Percentiles rank a stretch among this genome's conserved stretches.
These are phyloP conservation scores for Ptychadena robeensis DNA, from an alignment of 2,797 vertebrate species.

Conservation along the genomic window DNA sequence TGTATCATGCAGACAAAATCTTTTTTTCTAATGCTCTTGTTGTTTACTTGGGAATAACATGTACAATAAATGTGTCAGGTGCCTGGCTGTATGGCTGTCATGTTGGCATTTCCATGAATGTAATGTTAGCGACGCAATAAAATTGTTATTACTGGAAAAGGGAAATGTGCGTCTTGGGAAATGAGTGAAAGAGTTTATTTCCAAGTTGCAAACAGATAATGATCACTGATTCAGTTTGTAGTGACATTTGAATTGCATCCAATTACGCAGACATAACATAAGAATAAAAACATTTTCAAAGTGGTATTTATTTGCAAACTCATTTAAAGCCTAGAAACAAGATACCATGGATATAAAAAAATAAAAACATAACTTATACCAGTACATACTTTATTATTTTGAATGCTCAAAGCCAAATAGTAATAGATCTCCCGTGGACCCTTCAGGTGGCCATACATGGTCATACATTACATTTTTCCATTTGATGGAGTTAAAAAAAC, in stretches of 20 bases:
- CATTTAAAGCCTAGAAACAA: neutral
- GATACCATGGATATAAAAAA: neutral
- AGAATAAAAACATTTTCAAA: neutral
- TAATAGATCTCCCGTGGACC: too few relatives aligned
- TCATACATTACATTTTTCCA: too few relatives aligned
- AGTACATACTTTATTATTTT: neutral
- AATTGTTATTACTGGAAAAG: slow-evolving; percentile 8
- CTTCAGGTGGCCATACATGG: too few relatives aligned
- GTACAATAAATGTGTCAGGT: neutral
- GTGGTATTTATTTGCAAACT: neutral
- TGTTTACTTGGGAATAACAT: neutral
- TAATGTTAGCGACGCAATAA: slow-evolving; percentile 17
- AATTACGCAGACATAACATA: slow-evolving; percentile 15
- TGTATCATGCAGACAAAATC: neutral
- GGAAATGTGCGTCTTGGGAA: slow-evolving; percentile 26
- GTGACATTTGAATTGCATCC: slow-evolving; percentile 24
- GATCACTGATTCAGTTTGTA: neutral
- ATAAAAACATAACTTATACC: neutral
- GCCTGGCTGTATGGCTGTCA: neutral
- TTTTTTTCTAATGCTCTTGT: neutral
- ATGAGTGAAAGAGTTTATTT: slow-evolving; percentile 14
- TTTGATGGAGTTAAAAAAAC: too few relatives aligned
- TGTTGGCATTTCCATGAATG: neutral
- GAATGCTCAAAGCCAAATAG: too few relatives aligned
- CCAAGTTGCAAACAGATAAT: slow-evolving; percentile 26